phyloP scores from a whole-genome alignment of 1,140 invertebrate genomes.

The Drosophila nannoptera region DNA sequence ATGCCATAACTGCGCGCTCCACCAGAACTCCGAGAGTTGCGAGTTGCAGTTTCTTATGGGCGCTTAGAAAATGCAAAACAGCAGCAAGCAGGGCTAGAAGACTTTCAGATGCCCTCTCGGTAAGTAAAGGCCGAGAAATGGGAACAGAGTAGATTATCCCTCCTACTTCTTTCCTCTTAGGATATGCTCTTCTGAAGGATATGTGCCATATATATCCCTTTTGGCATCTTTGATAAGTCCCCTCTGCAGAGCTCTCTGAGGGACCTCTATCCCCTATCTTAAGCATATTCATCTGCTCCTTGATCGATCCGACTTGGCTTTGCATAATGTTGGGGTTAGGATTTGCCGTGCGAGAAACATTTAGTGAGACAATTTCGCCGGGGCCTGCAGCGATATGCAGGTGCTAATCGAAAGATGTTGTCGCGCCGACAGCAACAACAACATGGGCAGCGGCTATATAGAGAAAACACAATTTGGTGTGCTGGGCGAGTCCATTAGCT shows the following conservation, averaged over 20 bases:
- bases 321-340: slow-evolving; percentile 20
- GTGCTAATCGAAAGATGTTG: slow-evolving; percentile 73
- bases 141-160: too few relatives aligned
- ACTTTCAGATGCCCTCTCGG: background rate
- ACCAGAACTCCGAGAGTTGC: slow-evolving; percentile 38
- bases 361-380: slow-evolving; percentile 66
- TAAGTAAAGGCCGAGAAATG: too few relatives aligned
- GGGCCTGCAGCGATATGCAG: slow-evolving; percentile 58
- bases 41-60: slow-evolving; percentile 53
- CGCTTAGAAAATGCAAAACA: slow-evolving; percentile 57
- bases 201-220: too few relatives aligned
- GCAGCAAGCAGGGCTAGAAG: background rate
- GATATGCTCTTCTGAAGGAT: too few relatives aligned
- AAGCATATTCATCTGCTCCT: background rate
- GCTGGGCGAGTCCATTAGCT: slow-evolving; percentile 33
- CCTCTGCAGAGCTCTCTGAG: too few relatives aligned
- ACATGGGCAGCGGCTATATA: slow-evolving; percentile 7
- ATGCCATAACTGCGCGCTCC: slow-evolving; percentile 1
- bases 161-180: too few relatives aligned
- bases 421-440: slow-evolving; percentile 32
- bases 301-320: slow-evolving; percentile 23
- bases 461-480: slow-evolving; percentile 30
- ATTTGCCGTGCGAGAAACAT: slow-evolving; percentile 46
- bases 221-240: too few relatives aligned
- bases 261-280: too few relatives aligned